Evolutionary conservation across 1,140 invertebrate genomes (phyloP).

Genomic region (Dryas iulia): DNA sequence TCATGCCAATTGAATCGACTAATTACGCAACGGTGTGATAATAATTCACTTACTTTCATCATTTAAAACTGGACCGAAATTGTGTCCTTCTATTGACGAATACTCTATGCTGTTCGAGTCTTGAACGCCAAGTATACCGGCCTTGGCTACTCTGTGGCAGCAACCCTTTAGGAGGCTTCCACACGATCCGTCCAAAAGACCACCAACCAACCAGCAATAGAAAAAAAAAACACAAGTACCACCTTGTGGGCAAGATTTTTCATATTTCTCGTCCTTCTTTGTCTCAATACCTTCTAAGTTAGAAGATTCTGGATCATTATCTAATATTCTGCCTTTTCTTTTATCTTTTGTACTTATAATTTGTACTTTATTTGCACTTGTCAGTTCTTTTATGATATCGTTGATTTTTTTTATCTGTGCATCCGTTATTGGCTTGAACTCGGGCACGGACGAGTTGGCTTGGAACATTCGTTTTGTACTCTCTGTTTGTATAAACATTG

Average conservation of each 20-base stretch:
- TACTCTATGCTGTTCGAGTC: slow-evolving; percentile 74
- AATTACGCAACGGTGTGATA: slow-evolving; percentile 49
- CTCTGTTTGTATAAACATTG: slow-evolving; percentile 71
- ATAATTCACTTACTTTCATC: slow-evolving; percentile 85
- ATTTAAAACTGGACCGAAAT: slow-evolving; percentile 86
- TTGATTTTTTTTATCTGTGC: slow-evolving; percentile 64
- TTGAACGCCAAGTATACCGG: slow-evolving; percentile 84
- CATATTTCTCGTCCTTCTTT: slow-evolving; percentile 63
- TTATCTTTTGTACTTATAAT: slow-evolving; percentile 43
- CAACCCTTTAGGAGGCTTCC: slow-evolving; percentile 92
- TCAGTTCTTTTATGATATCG: slow-evolving; percentile 61
- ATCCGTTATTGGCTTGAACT: slow-evolving; percentile 71
- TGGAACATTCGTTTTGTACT: slow-evolving; percentile 52
- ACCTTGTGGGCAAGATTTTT: slow-evolving; percentile 82
- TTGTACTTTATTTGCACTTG: slow-evolving; percentile 41
- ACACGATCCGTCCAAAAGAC: slow-evolving; percentile 92
- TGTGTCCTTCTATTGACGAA: slow-evolving; percentile 50
- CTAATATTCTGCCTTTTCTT: slow-evolving; percentile 58
- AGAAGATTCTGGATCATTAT: slow-evolving; percentile 34
- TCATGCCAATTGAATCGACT: not conserved
- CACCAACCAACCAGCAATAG: slow-evolving; percentile 94
- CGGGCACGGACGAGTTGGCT: slow-evolving; percentile 46
- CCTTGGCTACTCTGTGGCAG: slow-evolving; percentile 90
- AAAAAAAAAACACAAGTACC: slow-evolving; percentile 95
- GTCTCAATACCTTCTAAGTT: slow-evolving; percentile 39